These are phyloP conservation scores for Sorex fumeus DNA, from an alignment of 2,113 vertebrate genomes.

Conservation along the genomic window DNA sequence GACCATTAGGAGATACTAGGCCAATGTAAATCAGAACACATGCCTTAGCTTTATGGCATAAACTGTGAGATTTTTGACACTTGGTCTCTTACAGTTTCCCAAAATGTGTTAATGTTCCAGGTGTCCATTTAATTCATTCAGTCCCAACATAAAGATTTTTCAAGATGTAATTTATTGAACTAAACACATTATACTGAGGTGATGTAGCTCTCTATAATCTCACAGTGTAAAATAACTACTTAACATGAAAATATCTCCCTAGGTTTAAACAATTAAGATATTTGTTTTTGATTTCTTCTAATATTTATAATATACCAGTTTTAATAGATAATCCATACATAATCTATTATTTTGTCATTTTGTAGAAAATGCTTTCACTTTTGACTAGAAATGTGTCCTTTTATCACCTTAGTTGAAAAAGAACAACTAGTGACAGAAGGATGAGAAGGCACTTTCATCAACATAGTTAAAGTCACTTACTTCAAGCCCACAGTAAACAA, in stretches of 20 bases:
- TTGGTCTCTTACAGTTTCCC: slow-evolving; percentile 38
- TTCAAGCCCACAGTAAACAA: too few relatives aligned
- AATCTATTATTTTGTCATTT: neutral
- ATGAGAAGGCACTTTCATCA: neutral
- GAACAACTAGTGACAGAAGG: neutral
- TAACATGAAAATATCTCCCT: slow-evolving; percentile 54
- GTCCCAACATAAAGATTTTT: slow-evolving; percentile 60
- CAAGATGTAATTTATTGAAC: neutral
- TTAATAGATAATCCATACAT: slow-evolving; percentile 5
- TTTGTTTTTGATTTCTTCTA: neutral
- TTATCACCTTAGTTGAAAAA: neutral
- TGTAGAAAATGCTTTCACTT: slow-evolving; percentile 10
- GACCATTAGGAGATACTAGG: slow-evolving; percentile 55
- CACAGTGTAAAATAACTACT: neutral
- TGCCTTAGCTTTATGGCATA: slow-evolving; percentile 59
- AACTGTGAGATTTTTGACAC: slow-evolving; percentile 66
- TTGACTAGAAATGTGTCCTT: slow-evolving; percentile 4
- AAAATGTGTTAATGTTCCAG: slow-evolving; percentile 71
- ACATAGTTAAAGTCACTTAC: too few relatives aligned
- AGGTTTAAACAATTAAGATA: neutral
- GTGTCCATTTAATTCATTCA: slow-evolving; percentile 54
- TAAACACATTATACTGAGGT: slow-evolving; percentile 46
- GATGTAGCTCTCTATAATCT: neutral
- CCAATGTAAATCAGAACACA: slow-evolving; percentile 66
- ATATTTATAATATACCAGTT: slow-evolving; percentile 24